Evolutionary conservation across 2,888 invertebrate species (phyloP).

Genomic region (Molanna angustata): DNA sequence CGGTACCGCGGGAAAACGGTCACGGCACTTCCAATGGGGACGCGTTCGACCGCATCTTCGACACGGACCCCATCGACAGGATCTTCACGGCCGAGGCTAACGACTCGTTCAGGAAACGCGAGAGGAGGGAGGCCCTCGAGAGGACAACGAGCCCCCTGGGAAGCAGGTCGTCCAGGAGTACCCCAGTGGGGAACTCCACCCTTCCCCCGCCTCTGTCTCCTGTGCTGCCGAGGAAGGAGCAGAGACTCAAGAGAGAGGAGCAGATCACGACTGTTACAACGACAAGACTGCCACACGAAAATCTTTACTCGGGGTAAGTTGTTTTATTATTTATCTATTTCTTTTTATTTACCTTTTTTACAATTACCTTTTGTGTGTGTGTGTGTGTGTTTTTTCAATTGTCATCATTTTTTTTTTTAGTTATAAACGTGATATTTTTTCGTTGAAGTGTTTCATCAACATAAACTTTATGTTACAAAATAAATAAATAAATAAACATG

Average conservation of each 20-base stretch:
- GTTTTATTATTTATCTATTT: no score
- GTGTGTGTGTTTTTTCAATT: no score
- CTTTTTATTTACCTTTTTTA: no score
- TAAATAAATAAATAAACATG: no score
- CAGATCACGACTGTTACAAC: constrained; percentile 23
- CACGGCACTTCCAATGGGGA: constrained; percentile 40
- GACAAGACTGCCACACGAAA: constrained; percentile 14
- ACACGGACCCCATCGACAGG: constrained; percentile 43
- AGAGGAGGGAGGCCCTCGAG: constrained; percentile 39
- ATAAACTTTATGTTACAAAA: no score
- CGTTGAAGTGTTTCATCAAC: no score
- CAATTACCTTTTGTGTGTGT: no score
- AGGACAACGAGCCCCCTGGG: constrained; percentile 12
- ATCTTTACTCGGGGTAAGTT: constrained; percentile 28
- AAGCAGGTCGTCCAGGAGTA: constrained; percentile 24
- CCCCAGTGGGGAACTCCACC: not conserved
- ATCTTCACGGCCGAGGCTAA: constrained; percentile 44
- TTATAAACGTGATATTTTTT: no score
- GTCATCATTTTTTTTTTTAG: no score
- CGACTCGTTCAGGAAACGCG: constrained; percentile 39
- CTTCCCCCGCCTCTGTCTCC: constrained; percentile 18
- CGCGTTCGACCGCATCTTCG: constrained; percentile 39
- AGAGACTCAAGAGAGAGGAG: constrained; percentile 24
- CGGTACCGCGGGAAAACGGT: constrained; percentile 35
- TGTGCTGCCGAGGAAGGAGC: constrained; percentile 23